Evolutionary conservation across 2,113 vertebrate species (phyloP), one percentile per base, ranked within the genome.

Genomic region (Ailuropoda melanoleuca): DNA sequence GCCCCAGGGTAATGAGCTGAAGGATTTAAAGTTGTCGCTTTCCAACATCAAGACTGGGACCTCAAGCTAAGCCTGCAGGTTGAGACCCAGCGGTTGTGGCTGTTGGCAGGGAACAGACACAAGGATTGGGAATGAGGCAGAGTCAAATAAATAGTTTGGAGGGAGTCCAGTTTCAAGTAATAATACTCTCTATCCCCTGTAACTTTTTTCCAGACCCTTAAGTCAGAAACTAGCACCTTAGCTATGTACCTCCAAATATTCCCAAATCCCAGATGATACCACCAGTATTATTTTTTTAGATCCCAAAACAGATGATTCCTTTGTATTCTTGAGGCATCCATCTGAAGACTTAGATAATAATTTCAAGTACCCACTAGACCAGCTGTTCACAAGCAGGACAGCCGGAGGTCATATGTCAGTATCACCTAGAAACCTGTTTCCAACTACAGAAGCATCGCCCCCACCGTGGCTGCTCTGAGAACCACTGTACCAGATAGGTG

Each of bases 1-100:
- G 37, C 5, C 24, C 31, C 3, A 8, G 4, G 7, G 11, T 2
- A 3, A 8, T 0, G 21, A n/a, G 2, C 43, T 13, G 5, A 64
- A 55, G 70, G 8, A 4, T 24, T 48, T n/a, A 23, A 48, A 39
- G 31, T 15, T 14, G 13, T 83, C 3, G 3, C 15, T 48, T 9
- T 37, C 31, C 78, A 29, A 23, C 56, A 43, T 29, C 8, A 74
- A 48, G 77, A 39, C 5, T 11, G 14, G 34, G 43, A 18, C 55
- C 31, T 62, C 1, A 19, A 17, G 9, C 53, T 68, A 31, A 75
- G 62, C 26, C 56, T 64, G 15, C 13, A 31, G 43, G 21, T 8
- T 12, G 68, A 82, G 58, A 15, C 6, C n/a, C 34, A 34, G 10
- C 8, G 4, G 9, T 46, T 78, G 56, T 75, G 37, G 58, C 37